These are phyloP conservation scores for Meriones psammophilus DNA, from an alignment of 2,797 vertebrate species.

Conservation along the genomic window DNA sequence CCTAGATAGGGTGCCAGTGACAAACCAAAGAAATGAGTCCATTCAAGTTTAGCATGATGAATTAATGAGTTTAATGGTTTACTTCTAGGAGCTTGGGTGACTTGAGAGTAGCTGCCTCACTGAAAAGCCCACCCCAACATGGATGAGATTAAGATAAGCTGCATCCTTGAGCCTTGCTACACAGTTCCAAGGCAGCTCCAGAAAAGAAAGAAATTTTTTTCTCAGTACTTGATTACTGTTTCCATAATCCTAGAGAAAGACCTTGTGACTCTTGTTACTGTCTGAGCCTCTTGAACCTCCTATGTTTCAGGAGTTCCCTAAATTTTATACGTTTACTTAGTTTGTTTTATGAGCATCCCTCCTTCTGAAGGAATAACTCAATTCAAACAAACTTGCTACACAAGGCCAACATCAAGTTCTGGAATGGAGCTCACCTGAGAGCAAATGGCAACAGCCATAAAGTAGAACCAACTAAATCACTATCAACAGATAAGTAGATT, in stretches of 20 bases:
- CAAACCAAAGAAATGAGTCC: background rate
- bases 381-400: background rate
- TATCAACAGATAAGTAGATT: background rate
- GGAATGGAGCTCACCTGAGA: background rate
- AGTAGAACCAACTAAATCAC: background rate
- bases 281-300: background rate
- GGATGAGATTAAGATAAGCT: background rate
- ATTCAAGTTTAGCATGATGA: background rate
- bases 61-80: background rate
- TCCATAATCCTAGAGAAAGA: background rate
- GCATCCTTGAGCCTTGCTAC: background rate
- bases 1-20: background rate
- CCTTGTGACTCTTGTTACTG: background rate
- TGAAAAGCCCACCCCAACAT: background rate
- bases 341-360: background rate
- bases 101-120: background rate
- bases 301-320: background rate
- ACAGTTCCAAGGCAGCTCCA: background rate
- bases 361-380: background rate
- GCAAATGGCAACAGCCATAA: background rate
- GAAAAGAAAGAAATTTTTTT: background rate
- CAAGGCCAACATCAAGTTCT: background rate
- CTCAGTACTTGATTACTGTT: background rate
- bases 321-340: background rate
- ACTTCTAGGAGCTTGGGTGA: background rate